A percentile compares a stretch with the other conserved stretches of the same genome.
Evolutionary conservation across 2,113 vertebrate genomes (phyloP).

Genomic region (Anarhynchus alexandrinus): DNA sequence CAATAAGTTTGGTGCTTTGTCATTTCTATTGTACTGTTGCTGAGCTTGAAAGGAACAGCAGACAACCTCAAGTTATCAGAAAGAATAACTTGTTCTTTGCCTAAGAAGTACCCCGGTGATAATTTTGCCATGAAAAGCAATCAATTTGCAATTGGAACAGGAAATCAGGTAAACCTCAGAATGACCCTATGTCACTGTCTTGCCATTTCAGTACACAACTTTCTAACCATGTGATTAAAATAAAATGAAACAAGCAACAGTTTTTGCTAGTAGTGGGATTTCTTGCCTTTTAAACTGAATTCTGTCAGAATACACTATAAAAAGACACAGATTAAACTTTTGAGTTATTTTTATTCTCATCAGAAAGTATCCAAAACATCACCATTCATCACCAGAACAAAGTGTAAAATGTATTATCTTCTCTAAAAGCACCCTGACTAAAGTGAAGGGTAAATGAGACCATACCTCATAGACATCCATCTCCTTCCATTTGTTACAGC

Average conservation of each 20-base stretch:
- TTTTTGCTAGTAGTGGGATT: neutral
- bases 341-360: constrained; percentile 6
- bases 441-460: neutral
- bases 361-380: neutral
- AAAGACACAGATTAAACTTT: neutral
- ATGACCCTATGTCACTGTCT: neutral
- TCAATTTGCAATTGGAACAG: neutral
- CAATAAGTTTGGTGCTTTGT: neutral
- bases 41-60: neutral
- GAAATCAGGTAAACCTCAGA: neutral
- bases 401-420: neutral
- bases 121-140: neutral
- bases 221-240: neutral
- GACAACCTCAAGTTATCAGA: neutral
- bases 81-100: neutral
- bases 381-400: neutral
- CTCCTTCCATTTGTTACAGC: neutral
- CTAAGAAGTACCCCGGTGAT: neutral
- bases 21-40: neutral
- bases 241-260: neutral
- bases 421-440: neutral
- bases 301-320: neutral
- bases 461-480: neutral
- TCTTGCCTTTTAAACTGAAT: neutral
- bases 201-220: neutral